Conservation (phyloP, 2,888 invertebrate genomes). For the Bombyx huttoni region DNA sequence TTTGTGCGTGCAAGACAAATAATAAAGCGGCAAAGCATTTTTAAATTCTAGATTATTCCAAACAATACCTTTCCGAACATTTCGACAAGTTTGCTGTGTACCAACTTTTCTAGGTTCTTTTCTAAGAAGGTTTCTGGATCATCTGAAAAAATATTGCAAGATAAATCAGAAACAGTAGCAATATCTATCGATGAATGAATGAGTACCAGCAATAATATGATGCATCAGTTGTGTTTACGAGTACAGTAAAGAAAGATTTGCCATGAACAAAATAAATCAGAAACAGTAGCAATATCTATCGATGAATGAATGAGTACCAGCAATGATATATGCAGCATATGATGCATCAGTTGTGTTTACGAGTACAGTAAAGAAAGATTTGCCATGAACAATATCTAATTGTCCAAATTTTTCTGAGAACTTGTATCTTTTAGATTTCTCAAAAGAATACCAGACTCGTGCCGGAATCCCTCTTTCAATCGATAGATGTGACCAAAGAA, state of each 20-base stretch:
- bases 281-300: not conserved
- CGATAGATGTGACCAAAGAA: too few relatives aligned
- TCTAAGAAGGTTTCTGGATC: slow-evolving; percentile 20
- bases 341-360: not conserved
- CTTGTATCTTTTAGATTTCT: too few relatives aligned
- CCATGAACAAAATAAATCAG: not conserved
- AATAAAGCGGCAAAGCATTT: too few relatives aligned
- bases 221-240: not conserved
- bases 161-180: not conserved
- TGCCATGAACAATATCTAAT: too few relatives aligned
- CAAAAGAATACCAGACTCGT: too few relatives aligned
- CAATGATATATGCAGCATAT: too few relatives aligned
- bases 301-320: not conserved
- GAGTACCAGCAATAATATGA: not conserved
- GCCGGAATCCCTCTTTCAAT: too few relatives aligned
- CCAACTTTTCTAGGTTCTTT: slow-evolving; percentile 17
- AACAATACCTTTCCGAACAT: slow-evolving; percentile 25
- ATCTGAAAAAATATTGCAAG: slow-evolving; percentile 13
- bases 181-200: not conserved
- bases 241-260: too few relatives aligned
- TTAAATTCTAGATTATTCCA: not conserved
- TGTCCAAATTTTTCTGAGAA: too few relatives aligned
- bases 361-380: too few relatives aligned
- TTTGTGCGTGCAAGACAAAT: too few relatives aligned
- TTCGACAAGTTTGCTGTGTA: slow-evolving; percentile 15